A percentile compares a stretch with the other conserved stretches of the same genome.
Evolutionary conservation across 2,113 vertebrate genomes (phyloP).

Genomic region (Cyanoramphus novaezelandiae): DNA sequence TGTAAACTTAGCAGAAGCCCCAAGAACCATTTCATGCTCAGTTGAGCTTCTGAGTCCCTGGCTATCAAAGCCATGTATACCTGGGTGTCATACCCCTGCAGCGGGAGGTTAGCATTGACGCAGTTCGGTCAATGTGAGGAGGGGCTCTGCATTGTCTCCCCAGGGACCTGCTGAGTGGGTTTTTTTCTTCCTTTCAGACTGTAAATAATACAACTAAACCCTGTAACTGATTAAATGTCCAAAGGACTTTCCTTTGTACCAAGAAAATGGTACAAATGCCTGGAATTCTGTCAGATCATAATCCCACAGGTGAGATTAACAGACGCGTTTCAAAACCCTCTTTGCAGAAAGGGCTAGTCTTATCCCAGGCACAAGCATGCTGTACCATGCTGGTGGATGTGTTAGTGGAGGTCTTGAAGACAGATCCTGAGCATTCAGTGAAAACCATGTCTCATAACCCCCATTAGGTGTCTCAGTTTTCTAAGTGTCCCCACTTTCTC

Average conservation of each 20-base stretch:
- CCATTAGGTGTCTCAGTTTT: background rate
- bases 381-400: fast-evolving
- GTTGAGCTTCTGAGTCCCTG: background rate
- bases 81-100: background rate
- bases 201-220: background rate
- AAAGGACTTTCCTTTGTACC: background rate
- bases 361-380: background rate
- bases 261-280: background rate
- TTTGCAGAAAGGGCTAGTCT: background rate
- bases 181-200: background rate
- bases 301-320: background rate
- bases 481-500: background rate
- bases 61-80: background rate
- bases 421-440: background rate
- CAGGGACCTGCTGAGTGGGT: background rate
- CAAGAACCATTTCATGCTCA: background rate
- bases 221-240: background rate
- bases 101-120: background rate
- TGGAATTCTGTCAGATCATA: background rate
- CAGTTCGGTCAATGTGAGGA: background rate
- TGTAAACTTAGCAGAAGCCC: background rate
- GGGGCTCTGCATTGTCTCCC: background rate
- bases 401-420: background rate
- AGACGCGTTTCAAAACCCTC: background rate
- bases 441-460: background rate